Base-by-base conservation (phyloP, 37 sponge, comb jelly and placozoan genomes). In the Tethya wilhelma region DNA sequence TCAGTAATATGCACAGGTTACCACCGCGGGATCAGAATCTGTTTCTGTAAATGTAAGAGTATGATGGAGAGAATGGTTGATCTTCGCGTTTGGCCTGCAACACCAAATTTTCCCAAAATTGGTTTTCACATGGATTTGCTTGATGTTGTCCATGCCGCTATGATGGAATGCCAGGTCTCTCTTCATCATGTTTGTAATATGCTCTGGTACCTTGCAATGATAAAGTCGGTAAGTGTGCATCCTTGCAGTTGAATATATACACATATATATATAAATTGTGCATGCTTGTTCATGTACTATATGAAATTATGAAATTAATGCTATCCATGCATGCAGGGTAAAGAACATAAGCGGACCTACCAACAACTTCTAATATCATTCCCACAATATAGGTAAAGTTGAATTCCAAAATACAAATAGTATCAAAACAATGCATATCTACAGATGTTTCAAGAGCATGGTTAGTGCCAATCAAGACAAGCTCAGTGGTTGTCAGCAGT, bases 331-430 rank as follows among this genome's bases (percentile, higher is more conserved):
- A 49, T 49, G 14, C 53, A 49, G 53, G 53, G 53, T 14, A 49
- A 49, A 14, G 53, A 49, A 49, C 53, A 49, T 49, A 49, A 49
- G 14, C 53, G 53, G 53, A 49, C 53, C 53, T 49, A 49, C 53
- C 53, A 49, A 49, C 53, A 49, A 14, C 53, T 49, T 49, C 53
- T 49, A 49, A 14, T 14, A 49, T 49, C 53, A 14, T 49, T 49
- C 53, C 53, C 53, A 49, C 29, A 23, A 62, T 62, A 25, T 62
- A 62, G 63, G 63, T 62, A 62, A 26, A n/a, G 7, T n/a, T 62
- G 29, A 8, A 8, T n/a, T 49, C 14, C 14, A 49, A 49, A 49
- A 49, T 49, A 9, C 53, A 49, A 9, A 49, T 49, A 49, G 53
- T 49, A 49, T 49, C 9, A 49, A 19, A 49, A 49, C 14, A 49